Base-by-base conservation (phyloP, 2,888 invertebrate genomes). In the Boloria selene region DNA sequence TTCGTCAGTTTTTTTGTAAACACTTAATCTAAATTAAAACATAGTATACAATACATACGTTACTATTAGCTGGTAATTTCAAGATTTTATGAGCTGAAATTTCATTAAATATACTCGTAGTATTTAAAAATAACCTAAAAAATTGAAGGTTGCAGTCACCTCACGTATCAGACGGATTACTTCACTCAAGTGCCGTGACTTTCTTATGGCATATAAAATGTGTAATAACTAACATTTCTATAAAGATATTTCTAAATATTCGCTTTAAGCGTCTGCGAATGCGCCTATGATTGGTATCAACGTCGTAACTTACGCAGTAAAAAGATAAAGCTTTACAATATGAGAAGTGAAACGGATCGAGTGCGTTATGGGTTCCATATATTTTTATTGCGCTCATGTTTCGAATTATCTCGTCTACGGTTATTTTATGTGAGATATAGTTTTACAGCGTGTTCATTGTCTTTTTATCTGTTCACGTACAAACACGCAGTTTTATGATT, bases 291-390 rank as follows among this genome's bases (percentile, higher is more conserved):
- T 50, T 54, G 42, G 54, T 56, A 56, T 45, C 55, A 22, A 16
- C 45, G 22, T 44, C 56, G 18, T 56, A 56, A 56, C 56, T 18
- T 1, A 22, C n/a, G 56, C 44, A 56, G 26, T 56, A 56, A 56
- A 56, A 45, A 56, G 56, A 56, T 56, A 56, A 56, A 45, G n/a
- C 45, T 13, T n/a, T 16, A 26, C 5, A 45, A 22, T 26, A 45
- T 45, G 45, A 56, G 45, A 22, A 56, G 56, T 56, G 45, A 56
- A 56, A 56, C 45, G 45, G 45, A 56, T 56, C 56, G 56, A 56
- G 22, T 56, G 56, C 45, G 56, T 45, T 56, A 56, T 56, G 22
- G 22, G 14, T 45, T 45, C 45, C 10, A 56, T 56, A 56, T 45
- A 56, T 22, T n/a, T 56, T 56, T 56, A 22, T 45, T 56, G 31